phyloP scores from a whole-genome alignment of 1,140 invertebrate species.

The Ephestia elutella region DNA sequence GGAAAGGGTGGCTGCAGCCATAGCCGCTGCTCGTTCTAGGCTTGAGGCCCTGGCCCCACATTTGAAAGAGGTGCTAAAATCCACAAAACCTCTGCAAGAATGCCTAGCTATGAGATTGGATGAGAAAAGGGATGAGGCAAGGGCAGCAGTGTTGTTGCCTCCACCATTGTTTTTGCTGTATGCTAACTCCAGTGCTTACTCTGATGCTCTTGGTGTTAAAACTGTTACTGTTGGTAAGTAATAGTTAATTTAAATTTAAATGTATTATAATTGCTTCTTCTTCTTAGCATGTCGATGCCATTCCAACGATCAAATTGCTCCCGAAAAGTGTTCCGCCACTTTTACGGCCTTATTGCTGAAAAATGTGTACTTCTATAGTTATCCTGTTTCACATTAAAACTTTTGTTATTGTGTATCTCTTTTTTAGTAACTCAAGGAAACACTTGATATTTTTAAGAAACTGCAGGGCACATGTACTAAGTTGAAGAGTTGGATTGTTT shows the following conservation, averaged over 20 bases:
- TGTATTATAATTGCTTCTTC: not conserved
- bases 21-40: slow-evolving; percentile 85
- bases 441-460: too few species aligned
- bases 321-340: too few species aligned
- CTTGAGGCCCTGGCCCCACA: slow-evolving; percentile 89
- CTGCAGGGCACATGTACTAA: too few species aligned
- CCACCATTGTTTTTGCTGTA: slow-evolving; percentile 91
- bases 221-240: slow-evolving; percentile 60
- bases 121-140: slow-evolving; percentile 83
- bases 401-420: too few species aligned
- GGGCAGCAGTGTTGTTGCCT: slow-evolving; percentile 82
- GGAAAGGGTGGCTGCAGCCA: slow-evolving; percentile 83
- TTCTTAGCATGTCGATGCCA: slow-evolving; percentile 8
- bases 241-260: slow-evolving; percentile 7
- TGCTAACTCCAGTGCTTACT: slow-evolving; percentile 88
- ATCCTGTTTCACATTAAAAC: too few species aligned
- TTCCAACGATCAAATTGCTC: too few species aligned
- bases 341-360: too few species aligned
- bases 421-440: too few species aligned
- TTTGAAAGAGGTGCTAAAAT: slow-evolving; percentile 78
- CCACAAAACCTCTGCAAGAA: slow-evolving; percentile 92
- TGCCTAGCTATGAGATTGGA: slow-evolving; percentile 88
- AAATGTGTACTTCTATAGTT: too few species aligned
- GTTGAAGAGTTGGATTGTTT: too few species aligned
- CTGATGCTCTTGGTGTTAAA: slow-evolving; percentile 82